Percentiles rank a stretch among this genome's conserved stretches.
Evolutionary conservation across 2,797 vertebrate species (phyloP).

Genomic region (Gambelia wislizenii): DNA sequence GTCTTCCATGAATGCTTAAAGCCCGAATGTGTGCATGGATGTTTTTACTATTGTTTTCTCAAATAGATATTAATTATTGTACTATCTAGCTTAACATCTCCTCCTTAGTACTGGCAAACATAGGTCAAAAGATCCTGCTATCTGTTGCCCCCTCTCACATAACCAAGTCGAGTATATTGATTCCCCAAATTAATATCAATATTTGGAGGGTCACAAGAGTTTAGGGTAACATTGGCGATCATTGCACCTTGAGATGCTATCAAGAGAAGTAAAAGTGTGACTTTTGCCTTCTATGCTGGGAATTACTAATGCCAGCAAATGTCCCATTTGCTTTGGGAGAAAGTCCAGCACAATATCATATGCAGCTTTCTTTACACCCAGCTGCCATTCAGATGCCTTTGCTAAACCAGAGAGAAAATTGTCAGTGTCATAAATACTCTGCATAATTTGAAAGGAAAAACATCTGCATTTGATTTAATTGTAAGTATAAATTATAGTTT

Average conservation of each 20-base stretch:
- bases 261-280: not conserved
- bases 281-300: not conserved
- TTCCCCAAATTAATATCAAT: too few relatives aligned
- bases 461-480: constrained; percentile 63
- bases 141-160: too few relatives aligned
- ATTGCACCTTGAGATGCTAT: not conserved
- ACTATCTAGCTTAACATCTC: too few relatives aligned
- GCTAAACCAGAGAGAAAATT: not conserved
- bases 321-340: constrained; percentile 3
- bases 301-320: not conserved
- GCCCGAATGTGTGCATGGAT: too few relatives aligned
- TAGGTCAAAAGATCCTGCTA: too few relatives aligned
- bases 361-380: not conserved
- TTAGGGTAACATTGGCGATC: not conserved
- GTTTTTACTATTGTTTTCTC: too few relatives aligned
- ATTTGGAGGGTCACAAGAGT: too few relatives aligned
- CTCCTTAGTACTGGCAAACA: too few relatives aligned
- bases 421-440: constrained; percentile 39
- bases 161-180: too few relatives aligned
- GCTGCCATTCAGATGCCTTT: constrained; percentile 40
- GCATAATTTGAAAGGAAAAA: constrained; percentile 47
- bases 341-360: not conserved
- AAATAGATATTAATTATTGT: too few relatives aligned
- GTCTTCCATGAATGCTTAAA: too few relatives aligned
- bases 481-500: constrained; percentile 63